Percentiles rank a stretch among this genome's conserved stretches.
Evolutionary conservation across 1,140 invertebrate genomes (phyloP).

Genomic region (Calliphora vicina): DNA sequence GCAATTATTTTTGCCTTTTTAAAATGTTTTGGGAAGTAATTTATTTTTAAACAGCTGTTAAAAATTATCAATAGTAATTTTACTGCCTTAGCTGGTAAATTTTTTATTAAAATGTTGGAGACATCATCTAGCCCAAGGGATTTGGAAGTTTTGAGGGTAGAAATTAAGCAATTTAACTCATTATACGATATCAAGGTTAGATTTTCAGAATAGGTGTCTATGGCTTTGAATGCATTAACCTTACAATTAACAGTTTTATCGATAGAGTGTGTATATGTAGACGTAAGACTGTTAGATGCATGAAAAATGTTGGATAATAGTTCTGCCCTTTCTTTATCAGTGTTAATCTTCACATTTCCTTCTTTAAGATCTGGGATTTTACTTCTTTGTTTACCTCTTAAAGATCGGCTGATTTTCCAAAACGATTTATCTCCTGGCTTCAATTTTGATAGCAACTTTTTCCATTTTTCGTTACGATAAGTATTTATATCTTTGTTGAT

Average conservation of each 20-base stretch:
- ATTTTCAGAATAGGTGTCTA: no score
- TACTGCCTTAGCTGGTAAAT: background rate
- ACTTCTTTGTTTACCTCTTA: background rate
- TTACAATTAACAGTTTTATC: no score
- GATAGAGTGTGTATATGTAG: background rate
- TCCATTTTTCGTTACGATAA: background rate
- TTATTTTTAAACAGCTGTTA: no score
- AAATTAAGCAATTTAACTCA: constrained; percentile 37
- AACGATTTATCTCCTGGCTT: no score
- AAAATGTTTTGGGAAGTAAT: no score
- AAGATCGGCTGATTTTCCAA: no score
- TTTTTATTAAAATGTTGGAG: constrained; percentile 10
- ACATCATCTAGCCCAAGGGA: no score
- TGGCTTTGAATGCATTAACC: no score
- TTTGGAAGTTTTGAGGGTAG: background rate
- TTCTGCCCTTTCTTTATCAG: background rate
- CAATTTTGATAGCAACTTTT: background rate
- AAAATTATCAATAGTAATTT: background rate
- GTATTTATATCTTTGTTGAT: background rate
- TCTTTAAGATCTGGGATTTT: background rate
- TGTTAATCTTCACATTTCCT: background rate
- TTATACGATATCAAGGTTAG: background rate
- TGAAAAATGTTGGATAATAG: background rate
- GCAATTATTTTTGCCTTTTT: no score
- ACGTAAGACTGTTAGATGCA: background rate